A percentile compares a stretch with the other conserved stretches of the same genome.
phyloP scores from a whole-genome alignment of 2,888 invertebrate species.

The Caprella mutica region DNA sequence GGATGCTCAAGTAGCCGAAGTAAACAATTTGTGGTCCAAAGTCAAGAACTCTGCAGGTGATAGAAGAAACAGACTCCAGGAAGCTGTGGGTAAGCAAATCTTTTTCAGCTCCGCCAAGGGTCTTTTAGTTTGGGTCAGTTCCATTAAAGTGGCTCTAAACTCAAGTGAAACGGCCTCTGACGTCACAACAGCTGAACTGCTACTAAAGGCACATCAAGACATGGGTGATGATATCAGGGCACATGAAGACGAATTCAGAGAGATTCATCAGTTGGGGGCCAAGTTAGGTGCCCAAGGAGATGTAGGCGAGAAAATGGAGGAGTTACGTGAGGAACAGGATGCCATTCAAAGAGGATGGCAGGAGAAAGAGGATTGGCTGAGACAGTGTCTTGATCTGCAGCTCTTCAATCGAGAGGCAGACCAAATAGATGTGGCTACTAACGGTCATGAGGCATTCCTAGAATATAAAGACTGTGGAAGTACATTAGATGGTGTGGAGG shows the following conservation, averaged over 20 bases:
- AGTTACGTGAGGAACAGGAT: slow-evolving; percentile 60
- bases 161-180: slow-evolving; percentile 70
- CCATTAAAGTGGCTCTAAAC: slow-evolving; percentile 64
- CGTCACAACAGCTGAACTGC: slow-evolving; percentile 80
- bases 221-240: slow-evolving; percentile 79
- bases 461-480: slow-evolving; percentile 77
- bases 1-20: slow-evolving; percentile 66
- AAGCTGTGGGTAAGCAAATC: slow-evolving; percentile 89
- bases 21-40: slow-evolving; percentile 76
- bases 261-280: slow-evolving; percentile 25
- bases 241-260: slow-evolving; percentile 58
- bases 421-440: slow-evolving; percentile 88
- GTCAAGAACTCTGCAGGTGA: slow-evolving; percentile 68
- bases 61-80: slow-evolving; percentile 71
- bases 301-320: slow-evolving; percentile 45
- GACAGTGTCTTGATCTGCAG: slow-evolving; percentile 78
- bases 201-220: slow-evolving; percentile 82
- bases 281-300: slow-evolving; percentile 27
- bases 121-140: slow-evolving; percentile 66
- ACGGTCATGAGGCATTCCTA: slow-evolving; percentile 84
- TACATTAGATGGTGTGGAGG: slow-evolving; percentile 81
- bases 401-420: slow-evolving; percentile 92
- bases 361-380: slow-evolving; percentile 70
- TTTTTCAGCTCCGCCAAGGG: slow-evolving; percentile 64
- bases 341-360: slow-evolving; percentile 56